A percentile compares a stretch with the other conserved stretches of the same genome.
Evolutionary conservation across 2,888 invertebrate species (phyloP).

Genomic region (Aphidoletes aphidimyza): DNA sequence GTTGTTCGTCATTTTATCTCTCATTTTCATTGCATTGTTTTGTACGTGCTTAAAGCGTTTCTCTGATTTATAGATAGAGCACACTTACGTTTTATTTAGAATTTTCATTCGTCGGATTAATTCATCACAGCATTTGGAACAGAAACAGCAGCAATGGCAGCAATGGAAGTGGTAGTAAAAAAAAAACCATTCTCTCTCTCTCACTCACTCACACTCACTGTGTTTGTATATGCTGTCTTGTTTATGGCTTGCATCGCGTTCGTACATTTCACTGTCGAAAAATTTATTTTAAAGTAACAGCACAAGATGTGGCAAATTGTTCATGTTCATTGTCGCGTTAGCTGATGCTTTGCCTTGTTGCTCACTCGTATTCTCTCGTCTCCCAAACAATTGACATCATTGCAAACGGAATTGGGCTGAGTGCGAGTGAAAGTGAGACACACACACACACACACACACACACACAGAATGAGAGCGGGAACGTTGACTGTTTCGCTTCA

Average conservation of each 20-base stretch:
- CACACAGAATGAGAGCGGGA: background rate
- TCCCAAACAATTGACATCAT: conserved; percentile 15
- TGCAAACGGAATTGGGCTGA: conserved; percentile 28
- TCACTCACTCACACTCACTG: no score
- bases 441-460: no score
- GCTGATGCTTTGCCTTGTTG: background rate
- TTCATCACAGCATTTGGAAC: background rate
- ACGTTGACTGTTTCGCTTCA: conserved; percentile 25
- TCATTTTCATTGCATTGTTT: conserved; percentile 36
- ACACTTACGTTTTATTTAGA: conserved; percentile 17
- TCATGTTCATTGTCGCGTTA: background rate
- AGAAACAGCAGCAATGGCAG: background rate
- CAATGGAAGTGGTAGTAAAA: background rate
- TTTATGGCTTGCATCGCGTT: background rate
- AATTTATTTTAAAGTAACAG: background rate
- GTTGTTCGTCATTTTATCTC: conserved; percentile 18
- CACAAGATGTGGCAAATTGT: background rate
- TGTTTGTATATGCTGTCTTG: conserved; percentile 39
- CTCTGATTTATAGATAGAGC: conserved; percentile 51
- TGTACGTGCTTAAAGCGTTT: background rate
- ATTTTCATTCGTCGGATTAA: conserved; percentile 19
- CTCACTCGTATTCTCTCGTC: background rate
- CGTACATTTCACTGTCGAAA: background rate
- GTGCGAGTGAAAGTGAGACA: no score
- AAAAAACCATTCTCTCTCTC: background rate